A percentile compares a stretch with the other conserved stretches of the same genome.
phyloP scores from a whole-genome alignment of 1,140 invertebrate genomes.

The Wasmannia auropunctata region DNA sequence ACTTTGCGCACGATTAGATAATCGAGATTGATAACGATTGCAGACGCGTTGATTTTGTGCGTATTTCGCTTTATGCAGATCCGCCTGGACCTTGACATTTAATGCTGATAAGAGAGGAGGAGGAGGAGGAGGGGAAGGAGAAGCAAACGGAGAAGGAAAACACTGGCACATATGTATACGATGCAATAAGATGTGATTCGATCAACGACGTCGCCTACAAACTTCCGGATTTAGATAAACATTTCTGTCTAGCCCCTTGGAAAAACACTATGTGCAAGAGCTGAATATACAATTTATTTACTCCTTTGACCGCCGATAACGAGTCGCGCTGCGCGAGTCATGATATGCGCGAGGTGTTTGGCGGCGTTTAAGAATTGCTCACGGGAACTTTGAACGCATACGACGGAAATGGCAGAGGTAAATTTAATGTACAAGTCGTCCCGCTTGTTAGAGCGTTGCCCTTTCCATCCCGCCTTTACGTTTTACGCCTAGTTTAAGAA shows the following conservation, averaged over 20 bases:
- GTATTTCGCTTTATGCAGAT: conserved; percentile 2
- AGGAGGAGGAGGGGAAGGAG: not conserved
- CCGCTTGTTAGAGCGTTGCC: too few species aligned
- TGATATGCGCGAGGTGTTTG: not conserved
- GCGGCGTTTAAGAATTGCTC: not conserved
- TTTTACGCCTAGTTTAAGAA: not conserved
- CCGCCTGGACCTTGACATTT: not conserved
- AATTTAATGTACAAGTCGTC: not conserved
- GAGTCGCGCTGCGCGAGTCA: not conserved
- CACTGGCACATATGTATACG: not conserved
- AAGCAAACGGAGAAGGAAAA: not conserved
- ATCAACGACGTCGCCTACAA: not conserved
- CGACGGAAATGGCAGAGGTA: conserved; percentile 20
- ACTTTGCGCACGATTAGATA: not conserved
- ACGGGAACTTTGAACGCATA: not conserved
- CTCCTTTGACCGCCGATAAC: not conserved
- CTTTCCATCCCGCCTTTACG: not conserved
- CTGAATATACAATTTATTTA: not conserved
- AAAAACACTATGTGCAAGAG: not conserved
- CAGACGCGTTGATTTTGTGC: not conserved
- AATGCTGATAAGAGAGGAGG: not conserved
- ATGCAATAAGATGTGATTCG: not conserved
- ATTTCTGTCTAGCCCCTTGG: not conserved
- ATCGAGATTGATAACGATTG: not conserved
- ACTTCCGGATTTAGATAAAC: not conserved